phyloP scores from a whole-genome alignment of 2,888 invertebrate genomes.

The Acronicta aceris region DNA sequence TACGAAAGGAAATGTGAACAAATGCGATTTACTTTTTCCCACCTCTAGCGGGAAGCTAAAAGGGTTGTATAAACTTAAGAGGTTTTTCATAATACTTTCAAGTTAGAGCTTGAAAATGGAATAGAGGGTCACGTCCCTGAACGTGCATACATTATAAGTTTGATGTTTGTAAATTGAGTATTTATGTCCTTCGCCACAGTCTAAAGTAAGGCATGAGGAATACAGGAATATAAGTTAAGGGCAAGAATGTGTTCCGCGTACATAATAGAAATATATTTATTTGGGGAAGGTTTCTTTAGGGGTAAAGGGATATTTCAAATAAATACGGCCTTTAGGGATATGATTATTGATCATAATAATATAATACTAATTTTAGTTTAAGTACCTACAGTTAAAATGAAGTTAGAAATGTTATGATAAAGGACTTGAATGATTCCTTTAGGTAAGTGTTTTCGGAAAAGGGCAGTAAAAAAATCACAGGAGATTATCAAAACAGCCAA shows the following conservation, averaged over 20 bases:
- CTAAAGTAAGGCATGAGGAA: conserved; percentile 3
- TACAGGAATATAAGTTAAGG: conserved; percentile 11
- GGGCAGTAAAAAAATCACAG: too few relatives aligned
- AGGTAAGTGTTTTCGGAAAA: too few relatives aligned
- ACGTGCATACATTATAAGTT: conserved; percentile 56
- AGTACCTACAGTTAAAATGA: too few relatives aligned
- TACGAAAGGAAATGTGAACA: not conserved
- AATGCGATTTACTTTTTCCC: conserved; percentile 7
- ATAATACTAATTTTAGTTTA: too few relatives aligned
- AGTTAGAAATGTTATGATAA: too few relatives aligned
- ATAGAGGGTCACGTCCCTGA: conserved; percentile 46
- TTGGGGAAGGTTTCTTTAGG: not conserved
- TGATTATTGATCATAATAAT: too few relatives aligned
- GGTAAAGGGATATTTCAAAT: too few relatives aligned
- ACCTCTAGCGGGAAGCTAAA: conserved; percentile 27
- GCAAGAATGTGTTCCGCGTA: not conserved
- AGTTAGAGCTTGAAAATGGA: conserved; percentile 30
- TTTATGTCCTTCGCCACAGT: conserved; percentile 40
- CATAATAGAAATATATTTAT: not conserved
- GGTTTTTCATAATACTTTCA: conserved; percentile 31
- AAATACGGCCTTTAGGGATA: too few relatives aligned
- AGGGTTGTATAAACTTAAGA: conserved; percentile 26
- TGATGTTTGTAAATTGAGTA: conserved; percentile 55
- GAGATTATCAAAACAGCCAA: too few relatives aligned
- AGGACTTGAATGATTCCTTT: too few relatives aligned